phyloP scores from a whole-genome alignment of 1,140 invertebrate genomes.

The Parasteatoda tepidariorum region DNA sequence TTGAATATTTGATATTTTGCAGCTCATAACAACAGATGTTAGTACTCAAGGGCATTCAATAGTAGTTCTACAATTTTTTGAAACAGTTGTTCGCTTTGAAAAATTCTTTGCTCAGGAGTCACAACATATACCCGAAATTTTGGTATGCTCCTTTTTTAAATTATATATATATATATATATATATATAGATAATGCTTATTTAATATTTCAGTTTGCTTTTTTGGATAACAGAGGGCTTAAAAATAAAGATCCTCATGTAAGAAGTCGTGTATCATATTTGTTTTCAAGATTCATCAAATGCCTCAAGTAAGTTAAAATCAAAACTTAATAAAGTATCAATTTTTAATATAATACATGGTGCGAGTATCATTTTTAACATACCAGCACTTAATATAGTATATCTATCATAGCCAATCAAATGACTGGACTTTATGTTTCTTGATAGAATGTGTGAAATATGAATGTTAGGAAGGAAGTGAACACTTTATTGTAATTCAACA shows the following conservation, averaged over 20 bases:
- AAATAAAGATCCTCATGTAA: slow-evolving; percentile 69
- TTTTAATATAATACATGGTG: too few species aligned
- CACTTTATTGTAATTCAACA: too few species aligned
- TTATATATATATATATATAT: background rate
- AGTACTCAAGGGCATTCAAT: slow-evolving; percentile 70
- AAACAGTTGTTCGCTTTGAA: slow-evolving; percentile 73
- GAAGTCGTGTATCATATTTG: slow-evolving; percentile 72
- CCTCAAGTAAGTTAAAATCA: slow-evolving; percentile 68
- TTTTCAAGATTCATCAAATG: slow-evolving; percentile 73
- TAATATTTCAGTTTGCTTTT: slow-evolving; percentile 69
- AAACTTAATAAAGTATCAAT: too few species aligned
- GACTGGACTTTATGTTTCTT: too few species aligned
- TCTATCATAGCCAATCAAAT: too few species aligned
- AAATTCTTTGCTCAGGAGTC: slow-evolving; percentile 72
- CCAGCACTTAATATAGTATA: too few species aligned
- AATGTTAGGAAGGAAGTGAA: too few species aligned
- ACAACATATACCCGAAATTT: slow-evolving; percentile 70
- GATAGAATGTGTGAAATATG: too few species aligned
- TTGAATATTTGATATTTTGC: too few species aligned
- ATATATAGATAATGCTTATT: background rate
- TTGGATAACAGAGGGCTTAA: slow-evolving; percentile 72
- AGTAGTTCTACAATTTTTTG: slow-evolving; percentile 73
- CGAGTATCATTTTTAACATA: too few species aligned
- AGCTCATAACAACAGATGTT: slow-evolving; percentile 71
- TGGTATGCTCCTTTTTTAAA: slow-evolving; percentile 65